Conservation (phyloP, 2,888 invertebrate genomes). For the Odontomyia ornata region DNA sequence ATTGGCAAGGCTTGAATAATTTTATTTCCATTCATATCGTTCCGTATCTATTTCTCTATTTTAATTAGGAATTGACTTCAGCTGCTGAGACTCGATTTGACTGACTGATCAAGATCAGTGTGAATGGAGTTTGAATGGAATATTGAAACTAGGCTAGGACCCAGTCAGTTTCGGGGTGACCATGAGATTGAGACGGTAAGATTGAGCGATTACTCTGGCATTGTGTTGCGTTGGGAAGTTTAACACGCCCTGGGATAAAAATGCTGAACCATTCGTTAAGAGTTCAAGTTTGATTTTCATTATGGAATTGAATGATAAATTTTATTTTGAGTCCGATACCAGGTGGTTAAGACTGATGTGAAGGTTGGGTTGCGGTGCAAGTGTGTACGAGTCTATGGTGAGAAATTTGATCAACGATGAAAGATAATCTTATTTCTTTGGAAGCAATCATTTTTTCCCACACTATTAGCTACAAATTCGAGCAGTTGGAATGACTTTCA, state of each 20-base stretch:
- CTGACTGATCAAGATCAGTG: constrained; percentile 3
- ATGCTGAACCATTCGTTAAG: background rate
- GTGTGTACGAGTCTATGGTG: background rate
- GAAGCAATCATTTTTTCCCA: background rate
- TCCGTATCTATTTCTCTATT: background rate
- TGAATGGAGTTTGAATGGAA: background rate
- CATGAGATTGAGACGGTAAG: background rate
- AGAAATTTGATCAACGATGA: background rate
- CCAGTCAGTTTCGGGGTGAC: background rate
- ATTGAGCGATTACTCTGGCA: too few relatives aligned
- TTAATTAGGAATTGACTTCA: background rate
- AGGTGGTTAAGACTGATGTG: background rate
- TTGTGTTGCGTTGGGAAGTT: background rate
- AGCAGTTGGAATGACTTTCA: background rate
- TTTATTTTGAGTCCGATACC: background rate
- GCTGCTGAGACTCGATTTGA: background rate
- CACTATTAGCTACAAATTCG: background rate
- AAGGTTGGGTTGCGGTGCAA: background rate
- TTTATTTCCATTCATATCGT: background rate
- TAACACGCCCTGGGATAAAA: background rate
- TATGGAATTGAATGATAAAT: background rate
- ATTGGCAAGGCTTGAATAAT: background rate
- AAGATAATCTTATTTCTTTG: constrained; percentile 3
- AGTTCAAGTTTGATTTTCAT: background rate
- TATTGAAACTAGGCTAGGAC: background rate